Conservation (phyloP, 1,140 invertebrate genomes). For the Lutraria rhynchaena region DNA sequence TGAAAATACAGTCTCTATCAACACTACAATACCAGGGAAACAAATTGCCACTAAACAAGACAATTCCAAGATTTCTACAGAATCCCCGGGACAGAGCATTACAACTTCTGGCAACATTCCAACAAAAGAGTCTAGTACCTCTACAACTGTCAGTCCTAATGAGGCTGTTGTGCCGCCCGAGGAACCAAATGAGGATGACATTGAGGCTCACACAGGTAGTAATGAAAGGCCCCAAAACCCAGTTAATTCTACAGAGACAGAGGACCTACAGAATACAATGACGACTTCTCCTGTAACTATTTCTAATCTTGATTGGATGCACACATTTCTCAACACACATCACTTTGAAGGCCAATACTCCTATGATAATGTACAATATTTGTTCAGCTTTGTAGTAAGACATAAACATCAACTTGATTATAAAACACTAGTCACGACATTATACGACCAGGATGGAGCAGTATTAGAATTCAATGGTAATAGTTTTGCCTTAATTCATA, state of each 20-base stretch:
- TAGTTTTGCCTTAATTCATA: neutral
- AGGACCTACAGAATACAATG: neutral
- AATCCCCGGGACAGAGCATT: no score
- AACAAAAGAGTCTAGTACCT: no score
- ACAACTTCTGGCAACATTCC: no score
- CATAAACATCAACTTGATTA: conserved; percentile 18
- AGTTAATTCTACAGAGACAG: neutral
- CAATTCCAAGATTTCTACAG: no score
- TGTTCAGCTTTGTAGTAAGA: conserved; percentile 34
- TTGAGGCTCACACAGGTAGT: neutral
- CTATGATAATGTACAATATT: conserved; percentile 9
- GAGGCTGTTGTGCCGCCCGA: no score
- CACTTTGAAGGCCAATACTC: conserved; percentile 37
- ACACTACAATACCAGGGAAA: no score
- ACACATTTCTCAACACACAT: conserved; percentile 20
- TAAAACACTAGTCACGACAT: neutral
- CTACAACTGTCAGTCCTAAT: no score
- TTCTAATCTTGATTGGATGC: conserved; percentile 26
- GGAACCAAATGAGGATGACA: no score
- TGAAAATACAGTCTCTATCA: no score
- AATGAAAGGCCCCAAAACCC: neutral
- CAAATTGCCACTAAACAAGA: no score
- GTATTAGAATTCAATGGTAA: conserved; percentile 49
- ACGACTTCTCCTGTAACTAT: neutral
- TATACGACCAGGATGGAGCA: conserved; percentile 44